These are phyloP conservation scores for Melitaea cinxia DNA, from an alignment of 1,140 invertebrate genomes.

Conservation along the genomic window DNA sequence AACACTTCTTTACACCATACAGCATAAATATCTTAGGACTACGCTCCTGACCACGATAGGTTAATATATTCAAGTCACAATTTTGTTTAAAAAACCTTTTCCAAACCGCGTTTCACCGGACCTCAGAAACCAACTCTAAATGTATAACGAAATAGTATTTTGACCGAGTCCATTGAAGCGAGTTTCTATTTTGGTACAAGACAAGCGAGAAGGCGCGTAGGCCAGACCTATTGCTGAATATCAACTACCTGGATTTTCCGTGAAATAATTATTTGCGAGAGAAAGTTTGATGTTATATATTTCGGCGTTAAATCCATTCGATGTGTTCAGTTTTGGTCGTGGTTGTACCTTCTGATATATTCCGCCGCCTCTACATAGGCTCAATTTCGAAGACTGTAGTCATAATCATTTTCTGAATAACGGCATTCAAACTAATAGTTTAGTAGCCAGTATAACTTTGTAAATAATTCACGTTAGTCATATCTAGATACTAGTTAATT, in stretches of 20 bases:
- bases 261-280: constrained; percentile 5
- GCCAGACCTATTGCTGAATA: neutral
- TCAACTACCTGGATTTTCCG: neutral
- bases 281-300: neutral
- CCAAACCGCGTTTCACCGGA: constrained; percentile 37
- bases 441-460: neutral
- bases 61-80: constrained; percentile 42
- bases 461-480: neutral
- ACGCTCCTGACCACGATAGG: constrained; percentile 46
- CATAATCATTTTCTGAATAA: neutral
- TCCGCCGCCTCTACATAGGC: neutral
- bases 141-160: constrained; percentile 13
- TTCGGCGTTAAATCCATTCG: constrained; percentile 11
- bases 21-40: constrained; percentile 63
- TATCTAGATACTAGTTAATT: neutral
- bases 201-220: neutral
- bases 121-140: constrained; percentile 27
- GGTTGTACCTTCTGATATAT: neutral
- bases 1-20: constrained; percentile 55
- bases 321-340: constrained; percentile 3
- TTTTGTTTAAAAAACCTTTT: constrained; percentile 49
- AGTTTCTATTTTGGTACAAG: constrained; percentile 12
- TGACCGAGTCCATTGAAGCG: constrained; percentile 1
- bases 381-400: neutral
- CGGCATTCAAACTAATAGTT: neutral